Evolutionary conservation across 2,797 vertebrate species (phyloP).

Genomic region (Halcyon chelicuti): DNA sequence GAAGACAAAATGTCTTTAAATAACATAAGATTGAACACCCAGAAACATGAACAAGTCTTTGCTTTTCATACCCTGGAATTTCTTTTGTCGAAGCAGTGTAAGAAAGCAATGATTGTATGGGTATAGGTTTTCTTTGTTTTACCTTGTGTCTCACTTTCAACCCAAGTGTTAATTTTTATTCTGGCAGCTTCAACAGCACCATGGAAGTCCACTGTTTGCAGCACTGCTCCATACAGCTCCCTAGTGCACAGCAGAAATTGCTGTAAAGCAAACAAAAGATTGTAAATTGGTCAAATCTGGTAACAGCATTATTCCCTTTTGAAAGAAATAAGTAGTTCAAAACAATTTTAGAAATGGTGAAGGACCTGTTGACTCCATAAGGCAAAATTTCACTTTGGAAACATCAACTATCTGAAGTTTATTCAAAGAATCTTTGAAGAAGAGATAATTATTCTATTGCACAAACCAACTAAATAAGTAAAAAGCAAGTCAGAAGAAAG

Average conservation of each 20-base stretch:
- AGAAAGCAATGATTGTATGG: neutral
- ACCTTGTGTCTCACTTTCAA: slow-evolving; percentile 80
- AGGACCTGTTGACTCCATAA: neutral
- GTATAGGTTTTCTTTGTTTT: slow-evolving; percentile 23
- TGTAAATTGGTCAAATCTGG: neutral
- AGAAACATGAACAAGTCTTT: neutral
- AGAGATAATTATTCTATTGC: neutral
- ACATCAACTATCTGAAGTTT: neutral
- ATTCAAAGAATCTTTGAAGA: neutral
- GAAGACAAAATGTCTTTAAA: neutral
- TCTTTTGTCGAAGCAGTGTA: neutral
- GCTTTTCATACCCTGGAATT: neutral
- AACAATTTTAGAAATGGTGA: neutral
- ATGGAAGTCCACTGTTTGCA: slow-evolving; percentile 75
- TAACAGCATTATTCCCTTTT: neutral
- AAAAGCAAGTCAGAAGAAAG: neutral
- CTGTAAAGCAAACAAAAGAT: slow-evolving; percentile 52
- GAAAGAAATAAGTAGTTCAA: neutral
- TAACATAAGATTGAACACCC: fast-evolving
- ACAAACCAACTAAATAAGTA: neutral
- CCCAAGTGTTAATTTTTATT: slow-evolving; percentile 78
- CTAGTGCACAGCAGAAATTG: slow-evolving; percentile 58
- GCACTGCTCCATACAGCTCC: slow-evolving; percentile 69
- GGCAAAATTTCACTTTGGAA: neutral
- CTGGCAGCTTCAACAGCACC: slow-evolving; percentile 71